Conservation (phyloP, 2,888 invertebrate genomes). For the Cephus runcator region DNA sequence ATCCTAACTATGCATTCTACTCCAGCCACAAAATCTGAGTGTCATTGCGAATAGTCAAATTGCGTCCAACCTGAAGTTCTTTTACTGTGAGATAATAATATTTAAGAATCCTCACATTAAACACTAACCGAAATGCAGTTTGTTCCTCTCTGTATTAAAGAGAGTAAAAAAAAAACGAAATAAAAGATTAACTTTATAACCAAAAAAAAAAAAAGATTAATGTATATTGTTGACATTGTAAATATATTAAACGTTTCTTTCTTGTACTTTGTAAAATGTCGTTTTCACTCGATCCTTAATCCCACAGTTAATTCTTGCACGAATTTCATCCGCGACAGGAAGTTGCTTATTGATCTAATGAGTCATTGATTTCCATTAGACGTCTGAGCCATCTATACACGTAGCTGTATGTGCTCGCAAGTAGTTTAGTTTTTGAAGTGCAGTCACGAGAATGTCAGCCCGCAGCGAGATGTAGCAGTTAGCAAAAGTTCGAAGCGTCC, state of each 20-base stretch:
- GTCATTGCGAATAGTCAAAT: background rate
- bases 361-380: background rate
- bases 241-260: conserved; percentile 44
- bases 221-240: conserved; percentile 32
- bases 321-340: background rate
- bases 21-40: background rate
- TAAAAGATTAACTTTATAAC: conserved; percentile 11
- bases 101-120: background rate
- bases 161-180: conserved; percentile 5
- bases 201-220: conserved; percentile 22
- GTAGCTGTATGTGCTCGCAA: background rate
- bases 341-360: background rate
- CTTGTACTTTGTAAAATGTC: conserved; percentile 45
- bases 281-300: background rate
- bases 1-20: background rate
- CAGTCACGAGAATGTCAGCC: background rate
- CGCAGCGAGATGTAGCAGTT: background rate
- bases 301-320: background rate
- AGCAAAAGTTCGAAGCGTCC: background rate
- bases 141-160: background rate
- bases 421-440: background rate
- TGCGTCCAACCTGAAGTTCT: background rate
- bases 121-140: background rate
- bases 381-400: background rate
- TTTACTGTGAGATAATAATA: background rate